Base-by-base conservation (phyloP, 2,113 vertebrate genomes). In the Tetraodon nigroviridis region DNA sequence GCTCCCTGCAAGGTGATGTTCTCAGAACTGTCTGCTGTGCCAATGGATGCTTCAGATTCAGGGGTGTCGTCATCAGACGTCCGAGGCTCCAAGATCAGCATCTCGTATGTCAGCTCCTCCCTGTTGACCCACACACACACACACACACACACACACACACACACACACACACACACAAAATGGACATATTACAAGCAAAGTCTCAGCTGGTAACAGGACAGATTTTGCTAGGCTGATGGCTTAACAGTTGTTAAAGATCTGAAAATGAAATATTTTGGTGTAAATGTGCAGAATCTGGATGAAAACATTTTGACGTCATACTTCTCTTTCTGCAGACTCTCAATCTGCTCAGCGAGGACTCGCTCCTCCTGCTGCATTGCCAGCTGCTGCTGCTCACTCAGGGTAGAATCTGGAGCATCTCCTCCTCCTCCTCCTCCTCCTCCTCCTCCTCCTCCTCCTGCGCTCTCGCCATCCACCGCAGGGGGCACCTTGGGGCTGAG, bases 301-400 rank as follows among this genome's bases (percentile, higher is more conserved):
- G 6, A 46, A 16, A 46, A n/a, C 7, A 46, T 3, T 46, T 16
- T 2, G 7, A 46, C 44, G n/a, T n/a, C 93, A 79, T 80, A 98
- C 96, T 97, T 98, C 73, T 97, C 94, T 67, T 96, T 97, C 89
- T 97, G 94, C 45, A 98, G 85, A 77, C 81, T 95, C 82, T 98
- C 96, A 0, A 97, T 97, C 87, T 98, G 94, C 73, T 95, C 91
- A 0, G 92, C 92, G 67, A 98, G 87, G 42, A 94, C 92, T 62
- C 87, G 88, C 79, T 98, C 96, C 76, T 98, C 96, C 71, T 94
- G 93, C 84, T 94, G 93, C 93, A 98, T 93, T 10, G 90, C 93
- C 1, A 84, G 87, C 57, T 95, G 92, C 81, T 97, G 93, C 83
- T 94, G 93, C 58, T 96, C 94, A 0, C 87, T 92, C 51, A 91